phyloP scores from a whole-genome alignment of 1,140 invertebrate species.

The Penaeus indicus region DNA sequence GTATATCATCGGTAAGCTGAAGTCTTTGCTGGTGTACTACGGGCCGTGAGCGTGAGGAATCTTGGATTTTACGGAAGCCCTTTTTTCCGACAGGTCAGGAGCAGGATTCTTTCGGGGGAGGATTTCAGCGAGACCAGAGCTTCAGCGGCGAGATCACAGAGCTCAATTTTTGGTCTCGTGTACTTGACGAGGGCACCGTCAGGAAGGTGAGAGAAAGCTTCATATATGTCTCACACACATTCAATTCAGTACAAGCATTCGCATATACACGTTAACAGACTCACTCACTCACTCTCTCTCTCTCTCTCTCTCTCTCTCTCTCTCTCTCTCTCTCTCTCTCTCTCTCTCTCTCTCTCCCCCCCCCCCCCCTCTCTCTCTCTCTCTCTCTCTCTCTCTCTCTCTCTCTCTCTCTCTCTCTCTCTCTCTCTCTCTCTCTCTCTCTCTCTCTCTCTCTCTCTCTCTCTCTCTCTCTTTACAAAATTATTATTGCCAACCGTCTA shows the following conservation, averaged over 20 bases:
- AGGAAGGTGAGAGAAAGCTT: conserved; percentile 12
- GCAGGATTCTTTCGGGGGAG: conserved; percentile 44
- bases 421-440: no score
- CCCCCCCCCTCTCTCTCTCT: no score
- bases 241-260: neutral
- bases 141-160: conserved; percentile 52
- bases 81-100: conserved; percentile 40
- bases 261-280: no score
- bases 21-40: neutral
- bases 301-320: no score
- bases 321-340: no score
- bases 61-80: neutral
- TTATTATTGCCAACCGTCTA: neutral
- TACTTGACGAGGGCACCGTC: neutral
- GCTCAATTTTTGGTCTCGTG: conserved; percentile 47
- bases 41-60: neutral
- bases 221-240: neutral
- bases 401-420: no score
- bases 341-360: no score
- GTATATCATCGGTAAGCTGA: conserved; percentile 48
- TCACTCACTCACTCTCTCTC: no score
- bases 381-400: no score
- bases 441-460: no score
- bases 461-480: neutral
- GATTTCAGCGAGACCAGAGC: conserved; percentile 55